Percentiles rank a stretch among this genome's conserved stretches.
Evolutionary conservation across 2,888 invertebrate genomes (phyloP).

Genomic region (Xestia c-nigrum): DNA sequence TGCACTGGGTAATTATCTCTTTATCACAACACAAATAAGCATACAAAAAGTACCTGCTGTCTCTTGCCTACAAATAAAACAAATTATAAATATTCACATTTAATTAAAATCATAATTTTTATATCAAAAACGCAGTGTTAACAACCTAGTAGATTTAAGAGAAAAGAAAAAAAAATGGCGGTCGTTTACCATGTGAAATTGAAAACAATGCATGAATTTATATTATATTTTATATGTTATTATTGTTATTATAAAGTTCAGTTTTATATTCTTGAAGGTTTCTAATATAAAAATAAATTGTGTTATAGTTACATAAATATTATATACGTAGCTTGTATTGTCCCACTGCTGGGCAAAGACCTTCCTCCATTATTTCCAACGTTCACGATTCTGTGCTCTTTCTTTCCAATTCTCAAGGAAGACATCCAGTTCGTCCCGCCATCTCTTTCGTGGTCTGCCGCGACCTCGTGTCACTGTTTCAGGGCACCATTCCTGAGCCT

Average conservation of each 20-base stretch:
- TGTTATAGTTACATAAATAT: neutral
- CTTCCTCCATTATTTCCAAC: no score
- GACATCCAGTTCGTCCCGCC: no score
- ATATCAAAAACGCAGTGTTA: slow-evolving; percentile 2
- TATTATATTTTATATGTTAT: no score
- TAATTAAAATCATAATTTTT: neutral
- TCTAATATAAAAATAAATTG: slow-evolving; percentile 1
- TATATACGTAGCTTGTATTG: no score
- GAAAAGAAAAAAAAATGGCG: neutral
- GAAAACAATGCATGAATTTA: slow-evolving; percentile 34
- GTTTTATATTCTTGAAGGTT: neutral
- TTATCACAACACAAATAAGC: neutral
- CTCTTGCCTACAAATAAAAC: slow-evolving; percentile 11
- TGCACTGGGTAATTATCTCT: slow-evolving; percentile 5
- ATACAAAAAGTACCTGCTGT: neutral
- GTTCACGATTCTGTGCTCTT: no score
- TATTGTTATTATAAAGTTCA: neutral
- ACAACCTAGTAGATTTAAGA: neutral
- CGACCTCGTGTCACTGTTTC: no score
- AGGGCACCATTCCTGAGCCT: no score
- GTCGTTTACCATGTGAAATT: slow-evolving; percentile 36
- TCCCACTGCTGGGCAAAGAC: no score
- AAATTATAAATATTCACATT: slow-evolving; percentile 3
- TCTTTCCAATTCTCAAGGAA: no score
- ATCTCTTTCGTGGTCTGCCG: no score